These are phyloP conservation scores for Ditylenchus dipsaci DNA, from an alignment of 1,140 invertebrate genomes.

Conservation along the genomic window DNA sequence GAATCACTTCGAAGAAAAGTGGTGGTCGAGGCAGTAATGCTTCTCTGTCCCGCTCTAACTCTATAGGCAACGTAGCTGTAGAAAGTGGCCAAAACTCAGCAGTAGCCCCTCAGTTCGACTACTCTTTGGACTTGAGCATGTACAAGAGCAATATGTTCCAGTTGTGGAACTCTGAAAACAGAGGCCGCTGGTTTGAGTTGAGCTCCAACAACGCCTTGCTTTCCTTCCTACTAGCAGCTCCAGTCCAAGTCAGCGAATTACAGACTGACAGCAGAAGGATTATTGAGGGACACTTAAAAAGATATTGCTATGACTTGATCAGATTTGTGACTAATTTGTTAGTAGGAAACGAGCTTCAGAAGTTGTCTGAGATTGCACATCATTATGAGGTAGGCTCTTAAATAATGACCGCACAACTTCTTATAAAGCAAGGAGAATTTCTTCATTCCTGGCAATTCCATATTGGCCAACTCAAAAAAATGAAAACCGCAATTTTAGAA, in stretches of 20 bases:
- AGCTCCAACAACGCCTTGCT: constrained; percentile 55
- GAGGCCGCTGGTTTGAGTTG: constrained; percentile 52
- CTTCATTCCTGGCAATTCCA: background rate
- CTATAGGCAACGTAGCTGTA: background rate
- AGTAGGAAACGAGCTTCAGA: background rate
- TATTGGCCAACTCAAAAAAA: too few species aligned
- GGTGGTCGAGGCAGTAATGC: constrained; percentile 4
- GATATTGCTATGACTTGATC: constrained; percentile 46
- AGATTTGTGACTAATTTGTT: constrained; percentile 35
- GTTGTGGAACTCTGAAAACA: constrained; percentile 46
- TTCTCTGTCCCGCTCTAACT: constrained; percentile 18
- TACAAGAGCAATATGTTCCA: constrained; percentile 42
- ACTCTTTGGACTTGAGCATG: constrained; percentile 52
- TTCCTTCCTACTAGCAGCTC: constrained; percentile 49
- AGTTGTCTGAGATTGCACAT: background rate
- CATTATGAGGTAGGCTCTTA: background rate
- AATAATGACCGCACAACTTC: background rate
- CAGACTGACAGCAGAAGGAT: constrained; percentile 50
- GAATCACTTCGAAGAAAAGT: constrained; percentile 59
- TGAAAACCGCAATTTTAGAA: background rate
- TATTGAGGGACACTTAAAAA: constrained; percentile 47
- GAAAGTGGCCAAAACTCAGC: background rate
- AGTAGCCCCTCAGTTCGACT: constrained; percentile 39
- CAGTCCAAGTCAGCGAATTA: constrained; percentile 51
- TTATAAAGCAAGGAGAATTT: background rate